Percentiles rank a stretch among this genome's conserved stretches.
Evolutionary conservation across 2,888 invertebrate species (phyloP).

Genomic region (Aporophyla lueneburgensis): DNA sequence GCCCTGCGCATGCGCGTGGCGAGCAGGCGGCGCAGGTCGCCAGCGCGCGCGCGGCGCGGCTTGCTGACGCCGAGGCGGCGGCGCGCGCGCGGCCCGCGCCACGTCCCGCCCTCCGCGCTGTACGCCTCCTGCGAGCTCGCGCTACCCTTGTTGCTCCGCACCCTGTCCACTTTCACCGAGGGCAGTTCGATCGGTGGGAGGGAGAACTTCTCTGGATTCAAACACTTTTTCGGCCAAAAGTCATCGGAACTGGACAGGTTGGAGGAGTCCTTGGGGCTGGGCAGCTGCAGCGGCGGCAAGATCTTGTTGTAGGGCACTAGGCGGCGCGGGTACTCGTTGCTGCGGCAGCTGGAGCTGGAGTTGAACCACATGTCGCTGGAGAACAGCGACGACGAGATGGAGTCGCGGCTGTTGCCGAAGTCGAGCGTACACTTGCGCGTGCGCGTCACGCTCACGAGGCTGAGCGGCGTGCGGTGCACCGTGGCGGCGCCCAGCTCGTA

Average conservation of each 20-base stretch:
- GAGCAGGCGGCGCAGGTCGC: constrained; percentile 81
- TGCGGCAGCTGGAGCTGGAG: constrained; percentile 73
- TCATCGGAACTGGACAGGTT: constrained; percentile 73
- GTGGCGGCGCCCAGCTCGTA: constrained; percentile 74
- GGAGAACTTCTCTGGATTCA: constrained; percentile 76
- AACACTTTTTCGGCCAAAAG: constrained; percentile 76
- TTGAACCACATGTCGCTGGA: constrained; percentile 80
- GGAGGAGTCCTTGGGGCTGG: constrained; percentile 72
- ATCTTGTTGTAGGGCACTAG: constrained; percentile 76
- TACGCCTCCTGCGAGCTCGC: constrained; percentile 55
- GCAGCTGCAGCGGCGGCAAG: constrained; percentile 82
- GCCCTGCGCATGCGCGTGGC: constrained; percentile 79
- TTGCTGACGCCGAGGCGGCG: constrained; percentile 71
- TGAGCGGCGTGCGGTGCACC: constrained; percentile 73
- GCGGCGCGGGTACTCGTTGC: constrained; percentile 71
- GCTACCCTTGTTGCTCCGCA: constrained; percentile 60
- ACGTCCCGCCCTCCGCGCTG: constrained; percentile 27
- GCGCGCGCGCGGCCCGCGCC: constrained; percentile 50
- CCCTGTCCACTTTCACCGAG: constrained; percentile 52
- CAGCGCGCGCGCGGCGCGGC: constrained; percentile 68
- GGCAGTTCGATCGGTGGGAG: constrained; percentile 76
- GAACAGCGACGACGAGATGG: constrained; percentile 79
- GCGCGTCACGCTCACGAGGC: constrained; percentile 67
- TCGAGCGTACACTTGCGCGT: constrained; percentile 69
- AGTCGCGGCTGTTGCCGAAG: constrained; percentile 68